Base-by-base conservation (phyloP, 2,797 vertebrate genomes). In the Gallinago stenura region DNA sequence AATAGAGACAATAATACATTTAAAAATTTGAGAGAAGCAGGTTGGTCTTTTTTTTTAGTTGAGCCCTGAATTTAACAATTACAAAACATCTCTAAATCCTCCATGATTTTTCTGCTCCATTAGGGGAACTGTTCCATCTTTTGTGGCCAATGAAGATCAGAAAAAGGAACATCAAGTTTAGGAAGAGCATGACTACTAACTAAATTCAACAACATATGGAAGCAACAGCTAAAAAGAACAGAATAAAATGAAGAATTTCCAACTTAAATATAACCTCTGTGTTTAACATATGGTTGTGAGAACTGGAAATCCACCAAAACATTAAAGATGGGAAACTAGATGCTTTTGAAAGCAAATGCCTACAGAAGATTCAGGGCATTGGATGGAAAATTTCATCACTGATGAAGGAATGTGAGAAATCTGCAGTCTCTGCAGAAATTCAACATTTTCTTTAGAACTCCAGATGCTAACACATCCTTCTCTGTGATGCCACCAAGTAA, bases 261-360 rank as follows among this genome's bases (percentile, higher is more conserved):
- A 87, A 69, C 41, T 95, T 73, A 76, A 83, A 76, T 84, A 88
- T 28, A 91, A 94, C 70, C 77, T 88, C 46, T 86, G 37, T 69
- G 77, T 76, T 76, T 94, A 87, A 84, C 73, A 96, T 84, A 90
- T 35, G 70, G 70, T 66, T 89, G 46, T 76, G 41, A 91, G 64
- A 96, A 93, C 56, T 95, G 73, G 73, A 95, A 94, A 90, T 54
- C n/a, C 88, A 92, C 73, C 86, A 95, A 76, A 92, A 93, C 58
- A 79, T 56, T 86, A 46, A 82, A 95, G 87, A 83, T 13, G 48
- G 65, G 56, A 92, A 91, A 93, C 35, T 35, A 61, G 56, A 69
- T 72, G 62, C 46, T 35, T 94, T 80, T 66, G 57, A 78, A 90
- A 86, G 66, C 58, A 89, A 76, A 31, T 76, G 80, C 69, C 61